Evolutionary conservation across 1,140 invertebrate genomes (phyloP), one percentile per base, ranked within the genome.

Genomic region (Drosophila novamexicana): DNA sequence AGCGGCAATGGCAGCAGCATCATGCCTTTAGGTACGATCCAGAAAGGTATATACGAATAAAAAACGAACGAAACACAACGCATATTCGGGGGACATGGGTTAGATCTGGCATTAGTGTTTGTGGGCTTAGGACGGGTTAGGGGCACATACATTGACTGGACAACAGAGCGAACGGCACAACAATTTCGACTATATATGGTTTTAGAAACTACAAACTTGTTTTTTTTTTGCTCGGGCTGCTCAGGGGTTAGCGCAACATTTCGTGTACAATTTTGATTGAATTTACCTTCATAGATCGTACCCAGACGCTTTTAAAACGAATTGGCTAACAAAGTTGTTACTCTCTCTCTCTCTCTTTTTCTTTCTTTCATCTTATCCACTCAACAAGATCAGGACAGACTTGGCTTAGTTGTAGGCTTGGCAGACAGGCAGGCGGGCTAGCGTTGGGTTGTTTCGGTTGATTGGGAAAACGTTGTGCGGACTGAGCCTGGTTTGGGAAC

Each of bases 211-310:
- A 88, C 83, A 89, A 89, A 88, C 83, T 79, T 79, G 79, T 61
- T 79, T 54, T 16, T 18, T 18, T 54, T 54, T 54, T 69, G 47
- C 44, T 84, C 63, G 77, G 82, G 82, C 83, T 76, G 84, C 81
- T 85, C 64, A 70, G 72, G 81, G 74, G 83, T 86, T 86, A 86
- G 83, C 84, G 83, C 83, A 86, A 86, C 83, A 86, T 83, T 71
- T 86, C 75, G 83, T 61, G 45, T 61, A 73, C 49, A 75, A 53
- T 71, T 71, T 78, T 67, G 63, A 73, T 90, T 81, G 86, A 84
- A 88, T 91, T 92, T 92, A 92, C 91, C 91, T 92, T 92, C 69
- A 75, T 69, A 91, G 91, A 92, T 92, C 91, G 91, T 92, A 92
- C 91, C 91, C 90, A 91, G 81, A 73, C 57, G 83, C 78, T 68